Percentiles rank a stretch among this genome's conserved stretches.
Evolutionary conservation across 2,797 vertebrate species (phyloP).

Genomic region (Remorina albescens): DNA sequence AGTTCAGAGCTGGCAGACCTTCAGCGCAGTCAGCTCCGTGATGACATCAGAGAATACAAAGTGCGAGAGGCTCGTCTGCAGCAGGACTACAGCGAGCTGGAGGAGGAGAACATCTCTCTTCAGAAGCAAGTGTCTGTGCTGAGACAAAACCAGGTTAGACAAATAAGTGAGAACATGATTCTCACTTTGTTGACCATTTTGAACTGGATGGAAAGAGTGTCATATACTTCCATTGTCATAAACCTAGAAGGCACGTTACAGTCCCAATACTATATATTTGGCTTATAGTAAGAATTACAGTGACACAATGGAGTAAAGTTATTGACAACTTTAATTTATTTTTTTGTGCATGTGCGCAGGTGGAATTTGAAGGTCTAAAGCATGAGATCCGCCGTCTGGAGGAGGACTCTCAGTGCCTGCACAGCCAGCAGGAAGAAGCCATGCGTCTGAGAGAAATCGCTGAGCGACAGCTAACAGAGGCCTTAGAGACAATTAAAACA

Average conservation of each 20-base stretch:
- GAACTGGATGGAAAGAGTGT: neutral
- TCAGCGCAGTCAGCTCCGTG: slow-evolving; percentile 91
- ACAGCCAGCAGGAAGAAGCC: slow-evolving; percentile 95
- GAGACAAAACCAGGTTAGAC: slow-evolving; percentile 92
- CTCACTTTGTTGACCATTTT: neutral
- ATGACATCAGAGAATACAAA: slow-evolving; percentile 97
- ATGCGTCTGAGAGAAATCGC: slow-evolving; percentile 95
- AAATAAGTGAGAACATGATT: neutral
- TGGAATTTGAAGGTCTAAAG: slow-evolving; percentile 98
- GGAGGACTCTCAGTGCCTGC: slow-evolving; percentile 93
- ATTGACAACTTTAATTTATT: neutral
- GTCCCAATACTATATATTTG: neutral
- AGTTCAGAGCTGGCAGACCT: slow-evolving; percentile 90
- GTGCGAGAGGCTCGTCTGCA: slow-evolving; percentile 93
- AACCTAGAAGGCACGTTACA: neutral
- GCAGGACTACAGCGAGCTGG: slow-evolving; percentile 97
- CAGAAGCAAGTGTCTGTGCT: slow-evolving; percentile 98
- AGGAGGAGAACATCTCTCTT: slow-evolving; percentile 98
- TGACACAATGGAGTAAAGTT: neutral
- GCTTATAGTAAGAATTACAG: neutral
- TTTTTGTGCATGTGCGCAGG: slow-evolving; percentile 79
- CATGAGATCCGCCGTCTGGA: slow-evolving; percentile 97
- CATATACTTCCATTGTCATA: slow-evolving; percentile 3
- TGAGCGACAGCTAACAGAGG: slow-evolving; percentile 94
- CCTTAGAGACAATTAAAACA: slow-evolving; percentile 94